phyloP scores from a whole-genome alignment of 2,888 invertebrate genomes.

The Philaethria dido region DNA sequence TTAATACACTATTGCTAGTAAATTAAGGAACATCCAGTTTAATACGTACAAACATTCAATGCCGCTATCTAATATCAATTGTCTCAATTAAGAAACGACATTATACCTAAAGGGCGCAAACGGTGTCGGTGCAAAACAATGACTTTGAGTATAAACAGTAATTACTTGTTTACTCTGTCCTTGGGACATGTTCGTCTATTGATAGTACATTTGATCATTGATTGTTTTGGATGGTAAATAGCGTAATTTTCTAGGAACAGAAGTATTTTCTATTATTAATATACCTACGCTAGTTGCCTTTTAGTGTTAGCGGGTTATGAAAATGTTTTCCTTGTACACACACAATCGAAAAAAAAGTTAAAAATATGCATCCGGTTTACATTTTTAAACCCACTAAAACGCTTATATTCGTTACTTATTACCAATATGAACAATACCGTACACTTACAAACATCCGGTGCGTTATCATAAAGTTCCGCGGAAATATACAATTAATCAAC shows the following conservation, averaged over 20 bases:
- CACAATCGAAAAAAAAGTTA: background rate
- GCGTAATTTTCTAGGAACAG: background rate
- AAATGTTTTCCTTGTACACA: background rate
- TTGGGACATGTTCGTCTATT: constrained; percentile 33
- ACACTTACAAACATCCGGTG: constrained; percentile 75
- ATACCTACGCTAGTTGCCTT: background rate
- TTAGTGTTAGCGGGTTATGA: background rate
- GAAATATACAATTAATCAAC: constrained; percentile 61
- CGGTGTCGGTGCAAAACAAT: constrained; percentile 49
- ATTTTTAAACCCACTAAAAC: constrained; percentile 21
- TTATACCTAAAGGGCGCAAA: constrained; percentile 55
- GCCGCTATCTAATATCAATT: constrained; percentile 37
- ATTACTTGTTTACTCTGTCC: constrained; percentile 43
- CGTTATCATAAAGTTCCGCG: constrained; percentile 69
- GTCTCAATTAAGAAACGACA: constrained; percentile 57
- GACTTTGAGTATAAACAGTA: constrained; percentile 41
- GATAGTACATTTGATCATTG: constrained; percentile 20
- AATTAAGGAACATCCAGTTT: background rate
- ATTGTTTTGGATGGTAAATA: constrained; percentile 17
- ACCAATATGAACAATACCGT: constrained; percentile 67
- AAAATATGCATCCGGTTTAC: constrained; percentile 3
- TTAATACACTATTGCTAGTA: too few species aligned
- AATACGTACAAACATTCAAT: constrained; percentile 24
- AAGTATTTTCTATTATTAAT: background rate
- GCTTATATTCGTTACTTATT: constrained; percentile 28